Base-by-base conservation (phyloP, 2,888 invertebrate species). In the Hirtodrosophila duncani region DNA sequence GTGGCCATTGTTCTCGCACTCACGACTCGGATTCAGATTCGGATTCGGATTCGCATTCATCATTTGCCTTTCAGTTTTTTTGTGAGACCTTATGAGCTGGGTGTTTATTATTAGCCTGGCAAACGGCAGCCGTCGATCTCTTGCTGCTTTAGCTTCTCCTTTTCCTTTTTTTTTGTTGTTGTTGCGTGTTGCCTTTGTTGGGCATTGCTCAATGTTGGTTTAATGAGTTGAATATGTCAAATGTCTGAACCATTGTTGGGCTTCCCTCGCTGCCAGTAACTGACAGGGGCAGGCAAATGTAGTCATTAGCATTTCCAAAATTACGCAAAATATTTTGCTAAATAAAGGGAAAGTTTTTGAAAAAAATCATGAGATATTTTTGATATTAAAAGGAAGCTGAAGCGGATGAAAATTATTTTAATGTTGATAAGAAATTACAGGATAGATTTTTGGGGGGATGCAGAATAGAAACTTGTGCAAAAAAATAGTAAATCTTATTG, bases 221-320 rank as follows among this genome's bases (percentile, higher is more conserved):
- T 81, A 77, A 77, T 77, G 77, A 77, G 71, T 71, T 55, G 75
- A 81, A 77, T 81, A 77, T 81, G 81, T 81, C 79, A 79, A 70
- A 68, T 62, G 50, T 34, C 24, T 26, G 17, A 9, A 14, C 11
- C 13, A 20, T 5, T 3, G 3, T 26, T n/a, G 5, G 5, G 3
- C 29, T 29, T 8, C 17, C 44, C 24, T 33, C 17, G 6, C 16
- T 30, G 45, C 18, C 11, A 21, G 36, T 33, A 17, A 14, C 34
- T 23, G 37, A 27, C 34, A 48, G 50, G 43, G 60, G 43, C 31
- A 31, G 38, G 34, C 62, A 50, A 71, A 75, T 67, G 57, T 57
- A 46, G 64, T 75, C 80, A 75, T 72, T 72, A 72, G 61, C 67
- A 67, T 60, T 59, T 51, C 26, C n/a, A 17, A 53, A 63, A 70